phyloP scores from a whole-genome alignment of 2,113 vertebrate genomes.

The Regulus satrapa region DNA sequence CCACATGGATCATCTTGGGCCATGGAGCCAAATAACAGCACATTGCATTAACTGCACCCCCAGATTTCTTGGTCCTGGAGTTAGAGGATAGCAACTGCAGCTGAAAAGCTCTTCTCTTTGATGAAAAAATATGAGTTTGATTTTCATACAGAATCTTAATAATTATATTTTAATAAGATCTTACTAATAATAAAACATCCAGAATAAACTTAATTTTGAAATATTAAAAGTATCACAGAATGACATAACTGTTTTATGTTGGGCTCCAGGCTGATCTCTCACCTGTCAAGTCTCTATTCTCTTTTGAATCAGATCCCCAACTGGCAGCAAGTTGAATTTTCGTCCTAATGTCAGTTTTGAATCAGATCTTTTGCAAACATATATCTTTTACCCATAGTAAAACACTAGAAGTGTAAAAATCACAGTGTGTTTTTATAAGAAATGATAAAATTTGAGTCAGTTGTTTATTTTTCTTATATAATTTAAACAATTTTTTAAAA shows the following conservation, averaged over 20 bases:
- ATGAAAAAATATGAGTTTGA: too few species aligned
- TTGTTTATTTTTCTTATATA: background rate
- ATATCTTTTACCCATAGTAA: background rate
- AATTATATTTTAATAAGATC: too few species aligned
- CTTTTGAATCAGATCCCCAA: background rate
- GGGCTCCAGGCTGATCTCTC: background rate
- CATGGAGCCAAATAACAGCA: accelerated
- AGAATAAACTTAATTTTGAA: background rate
- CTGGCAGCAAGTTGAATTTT: background rate
- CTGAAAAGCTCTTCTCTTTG: too few species aligned
- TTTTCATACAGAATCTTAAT: too few species aligned
- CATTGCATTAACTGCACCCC: accelerated
- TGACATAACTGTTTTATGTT: background rate
- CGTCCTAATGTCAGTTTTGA: background rate
- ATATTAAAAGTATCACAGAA: background rate
- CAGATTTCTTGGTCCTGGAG: background rate
- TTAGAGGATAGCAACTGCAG: background rate
- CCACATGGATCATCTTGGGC: background rate
- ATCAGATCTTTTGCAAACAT: background rate
- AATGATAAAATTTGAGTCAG: accelerated
- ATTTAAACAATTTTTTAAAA: background rate
- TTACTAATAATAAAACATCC: too few species aligned
- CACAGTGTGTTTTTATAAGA: background rate
- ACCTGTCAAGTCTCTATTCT: background rate
- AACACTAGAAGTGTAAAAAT: background rate